Evolutionary conservation across 2,888 invertebrate genomes (phyloP).

Genomic region (Calameuta filiformis): DNA sequence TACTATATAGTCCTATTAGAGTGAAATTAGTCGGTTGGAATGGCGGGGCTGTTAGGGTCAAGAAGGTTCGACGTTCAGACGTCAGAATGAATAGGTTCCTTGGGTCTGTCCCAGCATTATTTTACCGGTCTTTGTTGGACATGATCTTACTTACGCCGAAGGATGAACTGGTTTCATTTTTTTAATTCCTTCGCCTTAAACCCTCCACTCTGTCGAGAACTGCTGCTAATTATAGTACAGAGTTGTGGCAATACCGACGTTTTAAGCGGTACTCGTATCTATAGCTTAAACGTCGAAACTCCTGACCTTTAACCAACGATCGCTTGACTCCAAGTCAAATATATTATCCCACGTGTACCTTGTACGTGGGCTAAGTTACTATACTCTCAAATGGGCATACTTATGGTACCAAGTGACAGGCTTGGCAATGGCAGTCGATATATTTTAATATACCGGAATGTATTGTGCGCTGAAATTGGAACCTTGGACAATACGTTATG

Average conservation of each 20-base stretch:
- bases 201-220: neutral
- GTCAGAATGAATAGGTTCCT: neutral
- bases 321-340: neutral
- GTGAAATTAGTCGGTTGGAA: neutral
- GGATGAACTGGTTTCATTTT: neutral
- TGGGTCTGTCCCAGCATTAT: neutral
- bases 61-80: neutral
- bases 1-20: neutral
- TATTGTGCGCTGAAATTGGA: neutral
- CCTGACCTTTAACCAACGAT: neutral
- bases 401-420: neutral
- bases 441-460: neutral
- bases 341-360: neutral
- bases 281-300: neutral
- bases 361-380: neutral
- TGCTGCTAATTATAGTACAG: constrained; percentile 1
- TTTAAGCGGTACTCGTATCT: neutral
- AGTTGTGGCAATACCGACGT: neutral
- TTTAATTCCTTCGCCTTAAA: neutral
- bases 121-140: neutral
- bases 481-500: neutral
- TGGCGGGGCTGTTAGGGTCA: neutral
- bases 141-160: neutral
- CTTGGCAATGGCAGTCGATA: neutral
- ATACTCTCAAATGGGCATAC: neutral